Conservation (phyloP, 2,113 vertebrate species). For the Pangasianodon hypophthalmus region DNA sequence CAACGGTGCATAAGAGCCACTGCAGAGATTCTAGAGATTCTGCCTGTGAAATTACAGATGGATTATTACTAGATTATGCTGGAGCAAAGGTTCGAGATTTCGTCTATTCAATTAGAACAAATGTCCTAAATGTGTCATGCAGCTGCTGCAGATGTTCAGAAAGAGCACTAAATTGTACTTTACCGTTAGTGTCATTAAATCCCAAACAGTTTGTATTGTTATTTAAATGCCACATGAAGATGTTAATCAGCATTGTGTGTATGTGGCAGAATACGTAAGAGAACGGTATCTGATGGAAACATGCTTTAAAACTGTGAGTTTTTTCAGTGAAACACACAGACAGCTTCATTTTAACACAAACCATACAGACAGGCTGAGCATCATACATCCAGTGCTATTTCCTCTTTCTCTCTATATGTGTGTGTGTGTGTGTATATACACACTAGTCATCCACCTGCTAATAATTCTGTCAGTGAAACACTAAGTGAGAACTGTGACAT, state of each 20-base stretch:
- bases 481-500: constrained; percentile 62
- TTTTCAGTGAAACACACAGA: background rate
- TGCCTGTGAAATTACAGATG: background rate
- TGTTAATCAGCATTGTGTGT: background rate
- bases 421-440: background rate
- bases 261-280: background rate
- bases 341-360: background rate
- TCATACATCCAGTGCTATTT: background rate
- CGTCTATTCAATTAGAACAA: background rate
- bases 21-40: background rate
- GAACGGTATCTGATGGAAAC: background rate
- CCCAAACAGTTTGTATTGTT: background rate
- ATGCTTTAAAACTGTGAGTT: background rate
- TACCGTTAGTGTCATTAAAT: background rate
- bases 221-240: background rate
- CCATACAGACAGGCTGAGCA: background rate
- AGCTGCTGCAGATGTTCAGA: constrained; percentile 7
- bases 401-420: background rate
- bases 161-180: background rate
- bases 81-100: background rate
- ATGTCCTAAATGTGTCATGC: background rate
- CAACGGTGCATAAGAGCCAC: background rate
- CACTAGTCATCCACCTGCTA: constrained; percentile 39
- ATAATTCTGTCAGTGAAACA: constrained; percentile 58
- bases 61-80: background rate